phyloP scores from a whole-genome alignment of 1,140 invertebrate genomes.

The Diabrotica undecimpunctata region DNA sequence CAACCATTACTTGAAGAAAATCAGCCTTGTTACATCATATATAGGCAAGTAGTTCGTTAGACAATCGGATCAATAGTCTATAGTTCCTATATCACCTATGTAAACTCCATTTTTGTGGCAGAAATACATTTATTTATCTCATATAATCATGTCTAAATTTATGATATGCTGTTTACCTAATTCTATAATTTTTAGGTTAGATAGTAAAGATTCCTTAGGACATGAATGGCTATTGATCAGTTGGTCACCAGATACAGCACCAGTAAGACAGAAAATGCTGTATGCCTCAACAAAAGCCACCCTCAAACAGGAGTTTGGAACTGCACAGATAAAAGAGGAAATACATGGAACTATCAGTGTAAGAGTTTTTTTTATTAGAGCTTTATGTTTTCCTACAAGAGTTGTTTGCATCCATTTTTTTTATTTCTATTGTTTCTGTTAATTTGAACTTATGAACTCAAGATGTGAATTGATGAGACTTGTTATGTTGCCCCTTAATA shows the following conservation, averaged over 20 bases:
- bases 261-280: conserved; percentile 94
- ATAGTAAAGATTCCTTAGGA: conserved; percentile 71
- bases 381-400: no score
- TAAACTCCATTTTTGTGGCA: background rate
- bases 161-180: no score
- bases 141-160: no score
- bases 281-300: conserved; percentile 98
- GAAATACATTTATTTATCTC: no score
- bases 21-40: conserved; percentile 92
- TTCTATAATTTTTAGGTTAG: conserved; percentile 64
- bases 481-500: no score
- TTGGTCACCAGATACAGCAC: conserved; percentile 89
- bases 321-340: conserved; percentile 85
- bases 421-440: background rate
- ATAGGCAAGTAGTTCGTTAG: conserved; percentile 54
- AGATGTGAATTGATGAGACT: no score
- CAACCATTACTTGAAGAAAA: conserved; percentile 74
- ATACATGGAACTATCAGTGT: conserved; percentile 79
- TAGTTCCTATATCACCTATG: background rate
- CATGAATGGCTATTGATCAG: conserved; percentile 94
- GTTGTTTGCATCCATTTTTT: background rate
- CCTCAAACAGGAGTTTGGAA: conserved; percentile 94
- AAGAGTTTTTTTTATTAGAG: conserved; percentile 31
- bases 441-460: no score
- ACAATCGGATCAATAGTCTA: conserved; percentile 34